A percentile compares a stretch with the other conserved stretches of the same genome.
Evolutionary conservation across 2,888 invertebrate genomes (phyloP).

Genomic region (Melieria crassipennis): DNA sequence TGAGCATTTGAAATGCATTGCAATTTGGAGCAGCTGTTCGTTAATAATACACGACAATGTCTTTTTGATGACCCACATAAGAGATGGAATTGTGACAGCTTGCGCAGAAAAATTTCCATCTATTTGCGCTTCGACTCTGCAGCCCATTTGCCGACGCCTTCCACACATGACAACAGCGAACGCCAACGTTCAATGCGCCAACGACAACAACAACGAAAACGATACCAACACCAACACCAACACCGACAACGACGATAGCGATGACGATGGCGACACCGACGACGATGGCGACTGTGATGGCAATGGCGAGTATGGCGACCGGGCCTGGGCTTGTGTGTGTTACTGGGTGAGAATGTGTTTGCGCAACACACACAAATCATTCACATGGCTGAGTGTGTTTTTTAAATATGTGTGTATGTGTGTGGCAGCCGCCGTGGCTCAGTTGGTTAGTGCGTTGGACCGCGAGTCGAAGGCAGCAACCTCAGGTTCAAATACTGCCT

Average conservation of each 20-base stretch:
- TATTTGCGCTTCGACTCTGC: background rate
- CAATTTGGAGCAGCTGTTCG: conserved; percentile 28
- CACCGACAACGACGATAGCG: background rate
- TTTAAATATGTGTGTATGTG: background rate
- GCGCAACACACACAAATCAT: background rate
- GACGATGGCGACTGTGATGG: background rate
- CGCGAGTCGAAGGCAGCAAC: too few relatives aligned
- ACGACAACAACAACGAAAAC: too few relatives aligned
- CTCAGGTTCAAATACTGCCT: too few relatives aligned
- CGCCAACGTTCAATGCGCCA: too few relatives aligned
- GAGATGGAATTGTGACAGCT: conserved; percentile 33
- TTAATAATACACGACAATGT: conserved; percentile 23
- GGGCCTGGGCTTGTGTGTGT: too few relatives aligned
- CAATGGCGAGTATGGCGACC: too few relatives aligned
- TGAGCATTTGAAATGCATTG: conserved; percentile 11
- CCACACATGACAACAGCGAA: too few relatives aligned
- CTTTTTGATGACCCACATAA: conserved; percentile 36
- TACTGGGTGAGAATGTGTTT: too few relatives aligned
- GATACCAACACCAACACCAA: too few relatives aligned
- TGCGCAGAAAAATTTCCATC: conserved; percentile 22
- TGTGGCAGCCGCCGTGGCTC: too few relatives aligned
- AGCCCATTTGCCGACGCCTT: too few relatives aligned
- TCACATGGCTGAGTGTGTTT: background rate
- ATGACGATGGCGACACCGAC: background rate
- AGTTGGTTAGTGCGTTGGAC: too few relatives aligned